These are phyloP conservation scores for Ardeotis arabs DNA, from an alignment of 2,113 vertebrate genomes.

Conservation along the genomic window DNA sequence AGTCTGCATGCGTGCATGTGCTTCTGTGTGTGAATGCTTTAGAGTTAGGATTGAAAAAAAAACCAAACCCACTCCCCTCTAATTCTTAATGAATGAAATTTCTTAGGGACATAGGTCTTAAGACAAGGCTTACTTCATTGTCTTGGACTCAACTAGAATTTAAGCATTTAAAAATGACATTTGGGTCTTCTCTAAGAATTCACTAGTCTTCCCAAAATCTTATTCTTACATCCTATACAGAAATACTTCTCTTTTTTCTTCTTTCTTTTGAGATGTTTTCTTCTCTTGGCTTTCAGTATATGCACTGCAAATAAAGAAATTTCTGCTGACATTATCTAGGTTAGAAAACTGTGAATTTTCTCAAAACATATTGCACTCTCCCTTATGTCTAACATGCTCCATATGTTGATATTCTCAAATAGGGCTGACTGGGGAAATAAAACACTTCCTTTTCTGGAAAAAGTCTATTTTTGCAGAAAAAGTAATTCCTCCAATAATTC, in stretches of 20 bases:
- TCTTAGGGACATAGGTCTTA: neutral
- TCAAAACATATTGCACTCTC: neutral
- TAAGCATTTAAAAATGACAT: neutral
- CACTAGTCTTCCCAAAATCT: neutral
- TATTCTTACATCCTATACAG: neutral
- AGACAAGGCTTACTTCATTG: neutral
- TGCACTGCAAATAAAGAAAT: neutral
- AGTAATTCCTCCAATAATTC: neutral
- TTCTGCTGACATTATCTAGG: constrained; percentile 8
- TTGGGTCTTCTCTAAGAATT: neutral
- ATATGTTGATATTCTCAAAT: neutral
- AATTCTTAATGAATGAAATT: neutral
- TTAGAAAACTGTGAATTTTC: constrained; percentile 40
- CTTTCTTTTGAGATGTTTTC: neutral
- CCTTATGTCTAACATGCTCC: neutral
- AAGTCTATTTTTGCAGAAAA: neutral
- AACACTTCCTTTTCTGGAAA: neutral
- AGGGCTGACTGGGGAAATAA: neutral
- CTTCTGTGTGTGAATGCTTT: neutral
- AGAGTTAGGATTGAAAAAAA: neutral
- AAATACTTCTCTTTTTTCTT: neutral
- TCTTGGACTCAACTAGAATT: neutral
- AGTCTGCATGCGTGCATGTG: accelerated
- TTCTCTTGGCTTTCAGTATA: neutral
- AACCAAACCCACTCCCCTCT: neutral